Conservation (phyloP, 2,797 vertebrate species). For the Trachops cirrhosus region DNA sequence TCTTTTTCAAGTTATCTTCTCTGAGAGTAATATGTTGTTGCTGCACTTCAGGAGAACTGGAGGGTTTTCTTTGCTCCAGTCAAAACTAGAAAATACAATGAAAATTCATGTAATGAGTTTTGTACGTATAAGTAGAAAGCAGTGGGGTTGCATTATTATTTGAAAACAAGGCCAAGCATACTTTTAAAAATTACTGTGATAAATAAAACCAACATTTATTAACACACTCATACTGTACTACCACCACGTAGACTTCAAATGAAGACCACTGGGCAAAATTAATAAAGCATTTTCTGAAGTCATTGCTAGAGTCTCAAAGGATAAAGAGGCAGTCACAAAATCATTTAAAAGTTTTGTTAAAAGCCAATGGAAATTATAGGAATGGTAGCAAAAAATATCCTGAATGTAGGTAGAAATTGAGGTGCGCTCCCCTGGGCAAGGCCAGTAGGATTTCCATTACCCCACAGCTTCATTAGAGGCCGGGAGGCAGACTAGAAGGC, state of each 20-base stretch:
- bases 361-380: not conserved
- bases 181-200: not conserved
- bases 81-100: not conserved
- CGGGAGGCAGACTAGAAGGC: too few species aligned
- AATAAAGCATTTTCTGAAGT: not conserved
- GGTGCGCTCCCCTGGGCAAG: not conserved
- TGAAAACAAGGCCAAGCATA: slow-evolving; percentile 2
- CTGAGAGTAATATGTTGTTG: not conserved
- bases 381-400: not conserved
- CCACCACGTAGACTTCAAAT: not conserved
- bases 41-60: not conserved
- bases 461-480: not conserved
- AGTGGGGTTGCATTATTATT: not conserved
- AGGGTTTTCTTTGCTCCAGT: not conserved
- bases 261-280: not conserved
- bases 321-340: not conserved
- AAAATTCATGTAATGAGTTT: not conserved
- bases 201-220: not conserved
- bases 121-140: not conserved
- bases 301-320: not conserved
- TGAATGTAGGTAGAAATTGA: not conserved
- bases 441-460: not conserved
- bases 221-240: not conserved
- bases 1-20: not conserved
- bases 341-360: not conserved